Evolutionary conservation across 2,113 vertebrate genomes (phyloP).

Genomic region (Indri indri): DNA sequence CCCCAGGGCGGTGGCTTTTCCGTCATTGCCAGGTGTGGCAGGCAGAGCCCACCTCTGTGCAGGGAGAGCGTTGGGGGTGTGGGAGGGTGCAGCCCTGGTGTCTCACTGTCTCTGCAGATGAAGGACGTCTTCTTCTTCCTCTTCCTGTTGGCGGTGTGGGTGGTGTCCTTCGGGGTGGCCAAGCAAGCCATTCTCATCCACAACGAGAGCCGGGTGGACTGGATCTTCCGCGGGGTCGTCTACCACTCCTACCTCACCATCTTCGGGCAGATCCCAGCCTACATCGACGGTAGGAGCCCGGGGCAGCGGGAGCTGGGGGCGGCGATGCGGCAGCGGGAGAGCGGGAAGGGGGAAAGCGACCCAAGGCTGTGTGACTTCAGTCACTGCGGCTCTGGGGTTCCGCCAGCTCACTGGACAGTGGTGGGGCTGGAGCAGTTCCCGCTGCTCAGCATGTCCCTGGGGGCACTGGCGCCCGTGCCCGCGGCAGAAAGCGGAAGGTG

Average conservation of each 20-base stretch:
- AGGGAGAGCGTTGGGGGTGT: fast-evolving
- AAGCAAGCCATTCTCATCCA: slow-evolving; percentile 97
- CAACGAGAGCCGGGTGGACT: slow-evolving; percentile 92
- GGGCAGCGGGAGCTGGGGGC: background rate
- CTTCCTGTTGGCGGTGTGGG: slow-evolving; percentile 97
- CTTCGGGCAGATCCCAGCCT: slow-evolving; percentile 92
- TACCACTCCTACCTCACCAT: slow-evolving; percentile 97
- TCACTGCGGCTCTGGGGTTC: background rate
- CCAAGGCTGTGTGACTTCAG: background rate
- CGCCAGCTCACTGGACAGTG: no score
- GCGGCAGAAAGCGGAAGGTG: background rate
- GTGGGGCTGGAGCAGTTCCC: background rate
- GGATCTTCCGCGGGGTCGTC: slow-evolving; percentile 93
- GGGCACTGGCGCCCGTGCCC: fast-evolving
- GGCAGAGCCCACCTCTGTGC: no score
- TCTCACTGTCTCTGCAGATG: slow-evolving; percentile 85
- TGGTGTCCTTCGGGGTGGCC: slow-evolving; percentile 97
- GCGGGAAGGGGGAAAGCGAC: fast-evolving
- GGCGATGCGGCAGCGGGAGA: no score
- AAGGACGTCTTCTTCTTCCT: slow-evolving; percentile 99
- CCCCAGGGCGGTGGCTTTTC: background rate
- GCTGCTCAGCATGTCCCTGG: background rate
- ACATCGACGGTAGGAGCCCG: slow-evolving; percentile 88
- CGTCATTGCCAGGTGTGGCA: fast-evolving
- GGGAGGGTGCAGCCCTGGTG: fast-evolving